Evolutionary conservation across 2,797 vertebrate species (phyloP).

Genomic region (Gallinago solitaria): DNA sequence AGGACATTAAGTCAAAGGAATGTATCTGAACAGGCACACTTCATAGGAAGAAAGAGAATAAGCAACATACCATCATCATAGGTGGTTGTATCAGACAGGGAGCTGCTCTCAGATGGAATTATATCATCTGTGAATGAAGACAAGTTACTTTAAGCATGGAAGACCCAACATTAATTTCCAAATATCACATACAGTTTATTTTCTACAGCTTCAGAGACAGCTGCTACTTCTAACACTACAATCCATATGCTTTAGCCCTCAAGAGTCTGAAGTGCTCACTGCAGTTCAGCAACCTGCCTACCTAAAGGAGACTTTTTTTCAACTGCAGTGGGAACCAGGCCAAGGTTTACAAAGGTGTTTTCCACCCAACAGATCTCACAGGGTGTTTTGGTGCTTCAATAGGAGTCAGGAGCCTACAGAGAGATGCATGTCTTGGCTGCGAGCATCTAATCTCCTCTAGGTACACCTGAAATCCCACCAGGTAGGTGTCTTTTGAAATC

Average conservation of each 20-base stretch:
- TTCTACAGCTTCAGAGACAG: not conserved
- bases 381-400: not conserved
- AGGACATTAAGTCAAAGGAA: not conserved
- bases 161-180: not conserved
- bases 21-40: not conserved
- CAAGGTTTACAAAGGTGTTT: slow-evolving; percentile 52
- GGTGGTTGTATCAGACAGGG: slow-evolving; percentile 90
- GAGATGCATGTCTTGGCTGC: slow-evolving; percentile 9
- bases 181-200: not conserved
- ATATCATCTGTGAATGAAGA: slow-evolving; percentile 85
- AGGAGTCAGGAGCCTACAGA: not conserved
- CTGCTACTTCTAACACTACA: not conserved
- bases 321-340: slow-evolving; percentile 8
- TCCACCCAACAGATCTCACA: slow-evolving; percentile 41
- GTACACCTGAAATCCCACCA: slow-evolving; percentile 19
- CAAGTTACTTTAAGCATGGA: not conserved
- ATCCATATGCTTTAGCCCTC: not conserved
- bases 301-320: not conserved
- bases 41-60: not conserved
- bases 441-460: not conserved
- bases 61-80: slow-evolving; percentile 88
- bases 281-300: not conserved
- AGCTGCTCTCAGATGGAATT: slow-evolving; percentile 90
- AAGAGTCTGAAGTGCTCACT: not conserved
- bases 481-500: not conserved